Conservation (phyloP, 2,888 invertebrate genomes). For the Leptinotarsa juncta region DNA sequence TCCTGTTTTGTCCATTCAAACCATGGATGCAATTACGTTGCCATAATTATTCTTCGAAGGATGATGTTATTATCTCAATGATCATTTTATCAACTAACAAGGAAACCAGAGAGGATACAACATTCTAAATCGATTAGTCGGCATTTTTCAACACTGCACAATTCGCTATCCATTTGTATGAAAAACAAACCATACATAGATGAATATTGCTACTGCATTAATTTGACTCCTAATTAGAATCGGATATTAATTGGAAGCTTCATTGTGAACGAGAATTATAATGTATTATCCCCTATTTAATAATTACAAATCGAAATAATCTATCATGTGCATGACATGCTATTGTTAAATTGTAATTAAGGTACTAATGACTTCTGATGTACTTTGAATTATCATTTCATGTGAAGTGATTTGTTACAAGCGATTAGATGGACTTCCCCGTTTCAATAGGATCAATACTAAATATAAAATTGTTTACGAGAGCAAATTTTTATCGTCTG, state of each 20-base stretch:
- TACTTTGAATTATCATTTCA: not conserved
- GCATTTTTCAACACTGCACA: no score
- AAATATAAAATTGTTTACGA: no score
- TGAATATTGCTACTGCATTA: not conserved
- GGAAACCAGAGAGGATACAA: no score
- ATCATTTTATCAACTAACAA: no score
- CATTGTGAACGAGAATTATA: not conserved
- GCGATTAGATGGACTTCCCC: not conserved
- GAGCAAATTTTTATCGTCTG: no score
- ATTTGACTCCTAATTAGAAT: not conserved
- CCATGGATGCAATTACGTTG: no score
- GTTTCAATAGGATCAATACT: no score
- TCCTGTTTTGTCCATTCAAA: no score
- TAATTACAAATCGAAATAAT: slow-evolving; percentile 14
- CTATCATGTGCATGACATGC: slow-evolving; percentile 13
- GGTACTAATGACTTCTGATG: slow-evolving; percentile 13
- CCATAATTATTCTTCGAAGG: no score
- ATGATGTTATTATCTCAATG: no score
- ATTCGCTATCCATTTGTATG: no score
- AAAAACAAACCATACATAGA: not conserved
- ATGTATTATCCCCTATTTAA: slow-evolving; percentile 1
- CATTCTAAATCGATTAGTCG: no score
- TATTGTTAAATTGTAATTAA: not conserved
- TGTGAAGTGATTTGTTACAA: not conserved
- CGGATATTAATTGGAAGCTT: slow-evolving; percentile 1